Evolutionary conservation across 2,888 invertebrate species (phyloP).

Genomic region (Lymantria monacha): DNA sequence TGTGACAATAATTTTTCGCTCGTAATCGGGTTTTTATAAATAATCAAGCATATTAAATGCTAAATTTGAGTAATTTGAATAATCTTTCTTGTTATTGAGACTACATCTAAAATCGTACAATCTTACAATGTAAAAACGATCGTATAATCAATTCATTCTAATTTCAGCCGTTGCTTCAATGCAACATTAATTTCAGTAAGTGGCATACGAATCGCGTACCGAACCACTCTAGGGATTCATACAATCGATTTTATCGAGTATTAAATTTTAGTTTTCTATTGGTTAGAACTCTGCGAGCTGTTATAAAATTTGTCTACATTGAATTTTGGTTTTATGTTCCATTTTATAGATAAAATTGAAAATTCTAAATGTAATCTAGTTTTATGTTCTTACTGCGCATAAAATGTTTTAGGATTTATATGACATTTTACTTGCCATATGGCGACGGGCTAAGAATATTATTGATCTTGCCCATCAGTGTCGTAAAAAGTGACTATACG

Average conservation of each 20-base stretch:
- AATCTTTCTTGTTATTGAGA: no score
- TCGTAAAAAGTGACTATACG: no score
- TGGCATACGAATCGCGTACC: constrained; percentile 36
- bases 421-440: no score
- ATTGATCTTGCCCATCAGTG: no score
- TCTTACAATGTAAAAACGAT: no score
- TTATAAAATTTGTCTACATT: constrained; percentile 18
- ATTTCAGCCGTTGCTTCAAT: constrained; percentile 38
- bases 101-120: no score
- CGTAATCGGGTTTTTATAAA: no score
- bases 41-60: no score
- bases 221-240: constrained; percentile 45
- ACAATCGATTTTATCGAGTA: constrained; percentile 51
- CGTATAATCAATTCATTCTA: constrained; percentile 23
- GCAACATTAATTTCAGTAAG: constrained; percentile 51
- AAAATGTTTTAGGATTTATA: constrained; percentile 5
- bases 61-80: no score
- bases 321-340: not conserved
- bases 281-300: constrained; percentile 23
- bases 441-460: no score
- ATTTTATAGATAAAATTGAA: not conserved
- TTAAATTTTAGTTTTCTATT: constrained; percentile 49
- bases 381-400: not conserved
- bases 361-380: constrained; percentile 9
- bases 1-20: no score